A percentile compares a stretch with the other conserved stretches of the same genome.
Conservation (phyloP, 2,797 vertebrate genomes). For the Lagorchestes hirsutus region DNA sequence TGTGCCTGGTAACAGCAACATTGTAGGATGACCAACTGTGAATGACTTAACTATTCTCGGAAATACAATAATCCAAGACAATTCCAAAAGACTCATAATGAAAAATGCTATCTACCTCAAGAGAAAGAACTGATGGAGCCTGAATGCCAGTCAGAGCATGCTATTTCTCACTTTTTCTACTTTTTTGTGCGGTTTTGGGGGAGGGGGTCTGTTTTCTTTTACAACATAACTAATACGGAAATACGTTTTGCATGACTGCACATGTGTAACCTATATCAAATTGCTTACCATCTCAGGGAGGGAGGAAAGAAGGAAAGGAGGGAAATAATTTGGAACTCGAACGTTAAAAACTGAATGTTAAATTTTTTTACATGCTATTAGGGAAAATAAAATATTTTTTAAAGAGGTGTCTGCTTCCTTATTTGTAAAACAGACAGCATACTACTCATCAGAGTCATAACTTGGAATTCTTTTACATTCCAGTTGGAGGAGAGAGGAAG, state of each 20-base stretch:
- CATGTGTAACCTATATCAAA: background rate
- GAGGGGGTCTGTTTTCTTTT: background rate
- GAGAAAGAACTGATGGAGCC: background rate
- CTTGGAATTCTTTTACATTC: background rate
- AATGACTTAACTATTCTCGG: background rate
- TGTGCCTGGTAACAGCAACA: background rate
- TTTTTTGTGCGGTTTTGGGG: background rate
- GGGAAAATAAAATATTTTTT: background rate
- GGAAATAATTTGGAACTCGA: background rate
- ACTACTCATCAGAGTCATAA: background rate
- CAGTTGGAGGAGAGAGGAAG: background rate
- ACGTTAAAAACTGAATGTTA: background rate
- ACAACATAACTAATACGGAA: background rate
- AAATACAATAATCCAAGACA: background rate
- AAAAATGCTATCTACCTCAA: background rate
- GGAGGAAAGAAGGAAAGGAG: background rate
- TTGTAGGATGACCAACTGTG: background rate
- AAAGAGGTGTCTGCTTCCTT: background rate
- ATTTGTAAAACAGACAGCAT: background rate
- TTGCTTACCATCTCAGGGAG: background rate
- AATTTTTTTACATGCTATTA: background rate
- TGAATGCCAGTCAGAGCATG: background rate
- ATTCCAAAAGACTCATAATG: background rate
- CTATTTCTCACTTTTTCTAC: background rate
- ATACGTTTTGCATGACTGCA: background rate